Evolutionary conservation across 1,140 invertebrate species (phyloP), one percentile per base, ranked within the genome.

Genomic region (Drosophila bifasciata): DNA sequence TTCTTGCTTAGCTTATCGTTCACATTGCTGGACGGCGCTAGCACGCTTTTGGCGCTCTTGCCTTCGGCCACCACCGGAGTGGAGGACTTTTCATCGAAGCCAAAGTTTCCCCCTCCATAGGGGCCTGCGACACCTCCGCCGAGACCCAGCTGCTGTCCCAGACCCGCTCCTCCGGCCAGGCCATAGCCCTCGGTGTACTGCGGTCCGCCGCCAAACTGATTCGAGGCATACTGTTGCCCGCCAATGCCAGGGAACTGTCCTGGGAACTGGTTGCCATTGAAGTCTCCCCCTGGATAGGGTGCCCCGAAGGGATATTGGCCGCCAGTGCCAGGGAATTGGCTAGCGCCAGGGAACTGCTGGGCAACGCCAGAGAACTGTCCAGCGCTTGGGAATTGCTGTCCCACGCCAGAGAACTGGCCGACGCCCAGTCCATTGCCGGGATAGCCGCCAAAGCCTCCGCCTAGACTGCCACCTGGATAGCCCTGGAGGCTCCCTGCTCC

Each of bases 101-200:
- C 75, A 45, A 89, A 76, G 9, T 51, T 56, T 2, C 68, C 79
- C 2, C 44, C n/a, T 2, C 50, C 69, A 23, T 55, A 84, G 32
- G 21, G 56, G 17, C 48, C 80, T 15, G n/a, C n/a, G n/a, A n/a
- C n/a, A n/a, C 60, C 76, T 21, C 40, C 75, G 15, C 73, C 75
- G 15, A 76, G 36, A 1, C 81, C 81, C 16, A 67, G 46, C 23
- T 86, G 81, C 19, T 86, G 83, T 6, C 77, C 85, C 1, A 80
- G 11, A 0, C 66, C 61, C 4, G 56, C n/a, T 3, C 66, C 64
- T n/a, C 62, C 64, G 0, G 73, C 70, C 8, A 90, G 60, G 1
- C 89, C 89, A 45, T 91, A 91, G 8, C 89, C 89, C 43, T 91
- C 89, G 1, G 89, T 86, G 45, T 77, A 91, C 50, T 89, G 89